These are phyloP conservation scores for Lordiphosa mommai DNA, from an alignment of 1,140 invertebrate species.

Conservation along the genomic window DNA sequence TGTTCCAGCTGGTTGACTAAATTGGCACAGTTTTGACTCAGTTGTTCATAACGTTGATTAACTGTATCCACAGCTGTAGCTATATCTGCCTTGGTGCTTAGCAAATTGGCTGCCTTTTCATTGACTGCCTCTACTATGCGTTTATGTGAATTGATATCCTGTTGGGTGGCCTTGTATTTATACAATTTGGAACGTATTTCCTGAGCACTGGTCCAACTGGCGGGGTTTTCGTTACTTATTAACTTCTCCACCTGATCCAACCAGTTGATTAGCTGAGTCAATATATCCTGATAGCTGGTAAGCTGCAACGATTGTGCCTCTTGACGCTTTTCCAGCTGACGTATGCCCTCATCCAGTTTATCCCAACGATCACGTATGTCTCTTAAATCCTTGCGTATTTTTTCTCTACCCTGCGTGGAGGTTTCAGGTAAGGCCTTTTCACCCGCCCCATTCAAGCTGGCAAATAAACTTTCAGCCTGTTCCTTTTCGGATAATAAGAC, in stretches of 20 bases:
- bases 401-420: slow-evolving; percentile 92
- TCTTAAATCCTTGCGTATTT: slow-evolving; percentile 90
- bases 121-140: slow-evolving; percentile 92
- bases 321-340: slow-evolving; percentile 90
- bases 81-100: slow-evolving; percentile 84
- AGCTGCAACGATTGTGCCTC: slow-evolving; percentile 92
- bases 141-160: slow-evolving; percentile 95
- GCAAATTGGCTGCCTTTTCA: slow-evolving; percentile 86
- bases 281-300: slow-evolving; percentile 91
- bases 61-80: slow-evolving; percentile 85
- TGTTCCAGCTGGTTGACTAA: slow-evolving; percentile 87
- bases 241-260: slow-evolving; percentile 91
- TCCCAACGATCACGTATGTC: slow-evolving; percentile 91
- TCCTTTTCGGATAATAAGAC: slow-evolving; percentile 90
- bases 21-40: slow-evolving; percentile 83
- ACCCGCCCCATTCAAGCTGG: slow-evolving; percentile 86
- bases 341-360: slow-evolving; percentile 88
- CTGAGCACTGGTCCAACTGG: slow-evolving; percentile 86
- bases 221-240: slow-evolving; percentile 86
- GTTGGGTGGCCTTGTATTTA: slow-evolving; percentile 91
- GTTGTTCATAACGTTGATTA: slow-evolving; percentile 87
- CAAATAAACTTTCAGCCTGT: slow-evolving; percentile 89
- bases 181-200: slow-evolving; percentile 93
- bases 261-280: slow-evolving; percentile 92
- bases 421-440: slow-evolving; percentile 95